Evolutionary conservation across 2,113 vertebrate species (phyloP), one percentile per base, ranked within the genome.

Genomic region (Phyllostomus discolor): DNA sequence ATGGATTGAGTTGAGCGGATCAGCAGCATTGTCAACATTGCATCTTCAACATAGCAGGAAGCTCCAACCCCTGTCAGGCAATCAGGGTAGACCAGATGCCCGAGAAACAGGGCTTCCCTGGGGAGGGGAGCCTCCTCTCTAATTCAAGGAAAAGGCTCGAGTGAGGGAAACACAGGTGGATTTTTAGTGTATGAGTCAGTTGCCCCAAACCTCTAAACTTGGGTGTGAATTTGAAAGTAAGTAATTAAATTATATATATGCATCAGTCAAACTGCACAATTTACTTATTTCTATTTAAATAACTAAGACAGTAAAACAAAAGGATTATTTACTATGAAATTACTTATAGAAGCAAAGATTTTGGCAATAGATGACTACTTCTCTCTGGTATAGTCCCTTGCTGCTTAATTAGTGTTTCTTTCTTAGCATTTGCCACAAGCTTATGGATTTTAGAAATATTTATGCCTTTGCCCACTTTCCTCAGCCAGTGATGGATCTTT

Each of bases 21-120:
- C 33, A 76, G 35, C 31, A 22, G 6, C 0, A 22, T 19, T 3
- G 0, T n/a, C 57, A 22, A 35, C 3, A n/a, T 5, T 33, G 7
- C 4, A 1, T 41, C 16, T 67, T 57, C 2, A 10, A 1, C 20
- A 28, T 26, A 11, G 5, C 20, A 14, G 7, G 64, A 88, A n/a
- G 10, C 17, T 81, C 46, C 43, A 22, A 54, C 31, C 4, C 31
- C 4, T 33, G 3, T 38, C 19, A 87, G 31, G 7, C n/a, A 38
- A 6, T 67, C n/a, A 38, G 7, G 59, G 0, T 4, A 31, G 11
- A 14, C 28, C 20, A 93, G 35, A 43, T 28, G 17, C n/a, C 35
- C 31, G 9, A 11, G 1, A 88, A 48, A 79, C 26, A 10, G 15
- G 35, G 1, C 14, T 57, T 38, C 28, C n/a, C 24, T 75, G 52